A percentile compares a stretch with the other conserved stretches of the same genome.
Conservation (phyloP, 2,888 invertebrate genomes). For the Tinea semifulvella region DNA sequence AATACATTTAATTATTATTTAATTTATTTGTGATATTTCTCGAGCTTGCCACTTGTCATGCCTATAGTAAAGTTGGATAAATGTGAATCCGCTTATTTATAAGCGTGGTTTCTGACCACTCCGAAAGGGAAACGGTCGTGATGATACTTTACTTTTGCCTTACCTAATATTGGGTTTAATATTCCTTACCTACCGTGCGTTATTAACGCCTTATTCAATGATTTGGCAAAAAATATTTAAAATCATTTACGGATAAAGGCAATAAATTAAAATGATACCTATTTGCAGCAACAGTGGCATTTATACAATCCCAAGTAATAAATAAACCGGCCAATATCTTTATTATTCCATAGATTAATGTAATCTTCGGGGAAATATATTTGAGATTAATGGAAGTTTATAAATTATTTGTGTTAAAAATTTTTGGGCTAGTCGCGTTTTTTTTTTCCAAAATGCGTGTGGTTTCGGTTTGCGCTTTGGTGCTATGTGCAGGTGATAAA, state of each 20-base stretch:
- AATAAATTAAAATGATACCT: not conserved
- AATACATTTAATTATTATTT: too few relatives aligned
- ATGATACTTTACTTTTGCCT: too few relatives aligned
- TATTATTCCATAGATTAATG: not conserved
- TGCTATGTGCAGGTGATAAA: conserved; percentile 23
- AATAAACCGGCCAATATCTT: not conserved
- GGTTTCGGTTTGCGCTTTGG: conserved; percentile 17
- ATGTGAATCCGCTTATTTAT: too few relatives aligned
- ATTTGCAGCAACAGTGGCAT: not conserved
- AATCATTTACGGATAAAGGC: not conserved
- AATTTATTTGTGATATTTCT: too few relatives aligned
- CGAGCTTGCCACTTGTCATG: too few relatives aligned
- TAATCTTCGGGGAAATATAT: not conserved
- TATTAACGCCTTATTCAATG: too few relatives aligned
- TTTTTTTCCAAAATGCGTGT: not conserved
- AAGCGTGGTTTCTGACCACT: too few relatives aligned
- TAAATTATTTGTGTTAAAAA: not conserved
- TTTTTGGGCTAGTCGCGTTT: not conserved
- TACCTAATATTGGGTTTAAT: too few relatives aligned
- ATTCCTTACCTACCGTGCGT: too few relatives aligned
- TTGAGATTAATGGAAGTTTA: not conserved
- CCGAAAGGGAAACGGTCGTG: too few relatives aligned
- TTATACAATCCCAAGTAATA: conserved; percentile 1
- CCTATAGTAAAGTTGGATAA: too few relatives aligned
- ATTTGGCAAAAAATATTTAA: too few relatives aligned